Evolutionary conservation across 1,140 invertebrate genomes (phyloP).

Genomic region (Pseudomyrmex sp.): DNA sequence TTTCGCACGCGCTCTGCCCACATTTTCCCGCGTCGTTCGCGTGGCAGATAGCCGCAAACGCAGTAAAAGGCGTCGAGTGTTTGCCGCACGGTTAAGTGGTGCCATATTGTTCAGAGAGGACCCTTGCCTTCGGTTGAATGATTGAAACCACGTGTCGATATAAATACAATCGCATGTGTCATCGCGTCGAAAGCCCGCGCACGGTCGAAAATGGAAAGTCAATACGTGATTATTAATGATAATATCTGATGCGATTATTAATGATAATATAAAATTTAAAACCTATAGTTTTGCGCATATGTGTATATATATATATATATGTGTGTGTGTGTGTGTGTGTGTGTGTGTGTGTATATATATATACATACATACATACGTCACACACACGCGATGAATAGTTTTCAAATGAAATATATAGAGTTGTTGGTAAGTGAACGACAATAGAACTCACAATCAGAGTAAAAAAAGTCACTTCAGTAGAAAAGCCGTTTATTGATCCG

Average conservation of each 20-base stretch:
- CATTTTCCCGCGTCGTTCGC: conserved; percentile 31
- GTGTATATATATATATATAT: too few relatives aligned
- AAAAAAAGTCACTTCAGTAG: conserved; percentile 1
- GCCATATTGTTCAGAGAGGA: conserved; percentile 77
- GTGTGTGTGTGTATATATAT: too few relatives aligned
- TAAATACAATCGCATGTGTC: conserved; percentile 21
- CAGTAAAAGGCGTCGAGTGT: conserved; percentile 81
- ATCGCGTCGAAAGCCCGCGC: neutral
- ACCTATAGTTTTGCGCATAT: neutral
- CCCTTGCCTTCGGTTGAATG: conserved; percentile 61
- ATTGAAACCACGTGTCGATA: conserved; percentile 44
- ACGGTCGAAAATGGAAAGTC: conserved; percentile 4
- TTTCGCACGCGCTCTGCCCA: neutral
- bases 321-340: too few relatives aligned
- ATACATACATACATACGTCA: neutral
- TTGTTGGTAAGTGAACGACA: too few relatives aligned
- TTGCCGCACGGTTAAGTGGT: conserved; percentile 77
- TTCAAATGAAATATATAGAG: neutral
- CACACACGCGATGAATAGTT: neutral
- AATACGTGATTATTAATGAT: neutral
- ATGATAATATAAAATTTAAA: too few relatives aligned
- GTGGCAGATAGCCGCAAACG: conserved; percentile 67
- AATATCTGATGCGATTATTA: neutral
- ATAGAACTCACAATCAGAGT: too few relatives aligned
- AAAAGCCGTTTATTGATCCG: conserved; percentile 18